phyloP scores from a whole-genome alignment of 2,797 vertebrate species.

The Pempheris klunzingeri region DNA sequence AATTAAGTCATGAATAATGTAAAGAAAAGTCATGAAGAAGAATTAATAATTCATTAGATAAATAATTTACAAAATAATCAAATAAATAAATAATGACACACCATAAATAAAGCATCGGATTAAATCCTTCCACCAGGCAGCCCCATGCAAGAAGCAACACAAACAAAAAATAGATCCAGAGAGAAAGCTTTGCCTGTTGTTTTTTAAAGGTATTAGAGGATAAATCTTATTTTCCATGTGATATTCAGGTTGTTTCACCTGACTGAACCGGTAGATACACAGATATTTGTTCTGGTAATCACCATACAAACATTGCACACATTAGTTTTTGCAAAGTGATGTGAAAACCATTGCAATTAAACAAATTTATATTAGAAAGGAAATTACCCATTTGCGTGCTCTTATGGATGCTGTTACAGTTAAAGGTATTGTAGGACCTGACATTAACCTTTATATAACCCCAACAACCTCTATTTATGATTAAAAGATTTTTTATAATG shows the following conservation, averaged over 20 bases:
- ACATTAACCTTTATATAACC: neutral
- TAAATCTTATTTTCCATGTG: conserved; percentile 13
- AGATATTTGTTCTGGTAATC: conserved; percentile 14
- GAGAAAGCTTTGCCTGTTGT: conserved; percentile 40
- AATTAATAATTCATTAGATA: conserved; percentile 99
- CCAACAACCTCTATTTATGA: neutral
- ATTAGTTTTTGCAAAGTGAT: neutral
- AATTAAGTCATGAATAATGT: conserved; percentile 99
- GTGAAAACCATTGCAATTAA: conserved; percentile 10
- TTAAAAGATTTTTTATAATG: neutral
- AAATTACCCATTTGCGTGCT: neutral
- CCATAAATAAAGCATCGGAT: conserved; percentile 98
- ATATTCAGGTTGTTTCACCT: conserved; percentile 26
- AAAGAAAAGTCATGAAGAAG: conserved; percentile 95
- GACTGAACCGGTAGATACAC: neutral
- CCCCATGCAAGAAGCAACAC: conserved; percentile 88
- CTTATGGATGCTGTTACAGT: neutral
- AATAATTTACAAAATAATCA: conserved; percentile 99
- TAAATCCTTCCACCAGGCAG: conserved; percentile 94
- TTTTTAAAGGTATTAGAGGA: conserved; percentile 15
- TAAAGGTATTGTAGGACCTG: neutral
- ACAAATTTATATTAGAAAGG: neutral
- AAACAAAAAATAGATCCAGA: conserved; percentile 87
- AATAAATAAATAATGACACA: conserved; percentile 99
- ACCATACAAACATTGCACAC: neutral